A percentile compares a stretch with the other conserved stretches of the same genome.
phyloP scores from a whole-genome alignment of 2,113 vertebrate species.

The Thamnaconus septentrionalis region DNA sequence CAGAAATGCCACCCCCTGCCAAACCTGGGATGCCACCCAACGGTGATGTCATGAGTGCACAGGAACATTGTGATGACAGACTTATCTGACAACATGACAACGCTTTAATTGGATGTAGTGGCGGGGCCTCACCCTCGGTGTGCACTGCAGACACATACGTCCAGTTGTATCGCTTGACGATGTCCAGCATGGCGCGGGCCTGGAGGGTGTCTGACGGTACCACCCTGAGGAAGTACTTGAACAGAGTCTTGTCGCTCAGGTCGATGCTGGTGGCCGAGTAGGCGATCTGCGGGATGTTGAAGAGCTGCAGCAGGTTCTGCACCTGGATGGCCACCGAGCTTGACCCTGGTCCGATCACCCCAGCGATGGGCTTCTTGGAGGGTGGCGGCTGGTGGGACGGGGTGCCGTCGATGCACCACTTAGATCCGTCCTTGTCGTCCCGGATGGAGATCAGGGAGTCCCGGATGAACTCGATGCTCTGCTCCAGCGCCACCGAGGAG shows the following conservation, averaged over 20 bases:
- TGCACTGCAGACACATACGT: conserved; percentile 98
- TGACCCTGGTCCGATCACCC: conserved; percentile 97
- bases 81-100: conserved; percentile 1
- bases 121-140: conserved; percentile 89
- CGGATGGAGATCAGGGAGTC: conserved; percentile 97
- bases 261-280: conserved; percentile 98
- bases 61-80: background rate
- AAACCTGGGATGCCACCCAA: too few relatives aligned
- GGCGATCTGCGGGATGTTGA: conserved; percentile 98
- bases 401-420: conserved; percentile 88
- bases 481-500: conserved; percentile 95
- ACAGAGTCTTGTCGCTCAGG: conserved; percentile 96
- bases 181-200: conserved; percentile 95
- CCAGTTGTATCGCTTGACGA: conserved; percentile 98
- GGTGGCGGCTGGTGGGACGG: conserved; percentile 80
- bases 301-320: conserved; percentile 96
- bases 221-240: conserved; percentile 96
- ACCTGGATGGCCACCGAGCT: conserved; percentile 99
- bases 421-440: conserved; percentile 90
- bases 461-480: conserved; percentile 98
- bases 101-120: background rate
- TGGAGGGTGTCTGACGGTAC: conserved; percentile 96
- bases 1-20: too few relatives aligned
- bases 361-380: conserved; percentile 93
- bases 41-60: background rate